phyloP scores from a whole-genome alignment of 92 coral and sea anemone species.

The Paramuricea clavata region DNA sequence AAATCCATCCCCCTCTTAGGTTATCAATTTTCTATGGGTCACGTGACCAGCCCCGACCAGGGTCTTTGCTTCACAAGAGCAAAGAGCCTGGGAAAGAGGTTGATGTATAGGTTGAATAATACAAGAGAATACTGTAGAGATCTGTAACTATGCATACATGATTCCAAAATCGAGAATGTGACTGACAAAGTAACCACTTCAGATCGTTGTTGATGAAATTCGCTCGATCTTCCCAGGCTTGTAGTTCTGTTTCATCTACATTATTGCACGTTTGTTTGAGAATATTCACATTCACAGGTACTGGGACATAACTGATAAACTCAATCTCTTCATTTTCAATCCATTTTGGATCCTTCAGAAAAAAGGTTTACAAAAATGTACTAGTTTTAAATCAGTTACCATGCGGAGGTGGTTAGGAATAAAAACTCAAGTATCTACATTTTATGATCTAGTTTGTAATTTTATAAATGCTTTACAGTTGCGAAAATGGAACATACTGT shows the following conservation, averaged over 20 bases:
- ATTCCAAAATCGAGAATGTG: conserved; percentile 90
- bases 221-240: conserved; percentile 89
- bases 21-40: too few species aligned
- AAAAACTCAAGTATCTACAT: too few species aligned
- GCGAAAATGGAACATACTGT: too few species aligned
- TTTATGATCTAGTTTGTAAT: too few species aligned
- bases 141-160: conserved; percentile 70
- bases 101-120: not conserved
- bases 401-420: too few species aligned
- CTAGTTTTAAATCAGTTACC: too few species aligned
- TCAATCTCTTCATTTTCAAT: conserved; percentile 76
- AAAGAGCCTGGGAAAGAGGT: too few species aligned
- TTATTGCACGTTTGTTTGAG: conserved; percentile 31
- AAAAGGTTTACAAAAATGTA: too few species aligned
- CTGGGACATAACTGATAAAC: conserved; percentile 77
- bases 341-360: conserved; percentile 81
- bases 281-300: conserved; percentile 61
- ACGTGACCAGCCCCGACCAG: too few species aligned
- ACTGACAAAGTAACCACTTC: conserved; percentile 83
- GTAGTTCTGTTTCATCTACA: conserved; percentile 72
- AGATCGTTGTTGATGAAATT: conserved; percentile 80
- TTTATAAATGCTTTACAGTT: too few species aligned
- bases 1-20: too few species aligned
- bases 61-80: too few species aligned
- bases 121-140: not conserved